Evolutionary conservation across 2,888 invertebrate species (phyloP).

Genomic region (Drosophila quinaria): DNA sequence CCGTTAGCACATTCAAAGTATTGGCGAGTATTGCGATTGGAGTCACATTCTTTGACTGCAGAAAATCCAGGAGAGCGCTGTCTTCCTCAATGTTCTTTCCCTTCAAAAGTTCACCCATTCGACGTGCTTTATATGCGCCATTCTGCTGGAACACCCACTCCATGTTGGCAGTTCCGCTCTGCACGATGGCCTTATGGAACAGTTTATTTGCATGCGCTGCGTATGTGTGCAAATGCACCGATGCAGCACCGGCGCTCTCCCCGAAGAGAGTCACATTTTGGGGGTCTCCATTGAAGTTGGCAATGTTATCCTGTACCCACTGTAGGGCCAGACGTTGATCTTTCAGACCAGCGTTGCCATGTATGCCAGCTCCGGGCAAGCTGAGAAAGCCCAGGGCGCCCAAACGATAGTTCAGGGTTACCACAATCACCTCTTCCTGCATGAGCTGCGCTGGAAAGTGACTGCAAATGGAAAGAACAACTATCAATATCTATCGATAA

Average conservation of each 20-base stretch:
- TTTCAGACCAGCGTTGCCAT: slow-evolving; percentile 84
- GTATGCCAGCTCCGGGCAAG: slow-evolving; percentile 81
- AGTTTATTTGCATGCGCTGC: slow-evolving; percentile 79
- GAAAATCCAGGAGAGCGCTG: slow-evolving; percentile 56
- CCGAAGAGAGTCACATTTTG: slow-evolving; percentile 84
- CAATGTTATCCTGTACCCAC: slow-evolving; percentile 86
- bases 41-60: slow-evolving; percentile 68
- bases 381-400: slow-evolving; percentile 83
- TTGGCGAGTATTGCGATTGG: slow-evolving; percentile 56
- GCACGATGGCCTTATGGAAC: slow-evolving; percentile 84
- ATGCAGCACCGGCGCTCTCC: slow-evolving; percentile 83
- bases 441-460: slow-evolving; percentile 82
- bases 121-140: slow-evolving; percentile 65
- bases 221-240: slow-evolving; percentile 82
- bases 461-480: slow-evolving; percentile 44
- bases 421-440: slow-evolving; percentile 83
- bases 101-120: slow-evolving; percentile 76
- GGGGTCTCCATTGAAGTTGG: slow-evolving; percentile 86
- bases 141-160: slow-evolving; percentile 83
- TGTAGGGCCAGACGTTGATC: slow-evolving; percentile 86
- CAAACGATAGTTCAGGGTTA: slow-evolving; percentile 84
- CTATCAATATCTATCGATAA: accelerated
- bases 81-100: slow-evolving; percentile 49
- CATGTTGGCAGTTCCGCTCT: slow-evolving; percentile 83
- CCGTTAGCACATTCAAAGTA: slow-evolving; percentile 58